These are phyloP conservation scores for Onychomys leucogaster DNA, from an alignment of 2,797 vertebrate species.

Conservation along the genomic window DNA sequence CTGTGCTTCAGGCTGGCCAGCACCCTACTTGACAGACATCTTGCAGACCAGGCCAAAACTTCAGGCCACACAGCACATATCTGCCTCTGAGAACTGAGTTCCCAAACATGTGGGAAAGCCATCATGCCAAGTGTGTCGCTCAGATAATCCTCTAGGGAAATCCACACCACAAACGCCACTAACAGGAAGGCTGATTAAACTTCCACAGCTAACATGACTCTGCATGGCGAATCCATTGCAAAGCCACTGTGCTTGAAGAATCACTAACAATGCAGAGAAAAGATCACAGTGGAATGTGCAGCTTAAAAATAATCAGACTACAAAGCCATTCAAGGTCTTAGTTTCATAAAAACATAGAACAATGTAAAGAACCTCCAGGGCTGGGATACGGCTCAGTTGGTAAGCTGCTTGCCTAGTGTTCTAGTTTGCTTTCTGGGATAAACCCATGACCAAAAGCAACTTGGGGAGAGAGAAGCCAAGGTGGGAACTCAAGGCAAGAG, in stretches of 20 bases:
- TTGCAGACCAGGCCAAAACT: not conserved
- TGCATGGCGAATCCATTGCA: not conserved
- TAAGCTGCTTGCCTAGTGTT: not conserved
- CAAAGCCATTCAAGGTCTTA: not conserved
- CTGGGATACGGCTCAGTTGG: not conserved
- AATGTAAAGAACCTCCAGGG: not conserved
- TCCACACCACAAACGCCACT: not conserved
- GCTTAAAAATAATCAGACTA: not conserved
- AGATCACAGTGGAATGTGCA: not conserved
- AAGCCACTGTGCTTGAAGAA: conserved; percentile 11
- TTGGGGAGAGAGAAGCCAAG: not conserved
- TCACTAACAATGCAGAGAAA: not conserved
- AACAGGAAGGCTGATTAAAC: not conserved
- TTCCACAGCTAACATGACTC: conserved; percentile 16
- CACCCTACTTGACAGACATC: no score
- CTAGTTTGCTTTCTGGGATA: not conserved
- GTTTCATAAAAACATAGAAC: conserved; percentile 55
- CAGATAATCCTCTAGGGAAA: conserved; percentile 10
- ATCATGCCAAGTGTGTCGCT: not conserved
- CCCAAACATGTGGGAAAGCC: not conserved
- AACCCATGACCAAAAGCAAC: not conserved
- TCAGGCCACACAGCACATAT: not conserved
- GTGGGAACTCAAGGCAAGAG: not conserved
- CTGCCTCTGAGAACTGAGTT: not conserved
- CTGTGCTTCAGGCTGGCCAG: not conserved